phyloP scores from a whole-genome alignment of 2,113 vertebrate species.

The Chroicocephalus ridibundus region DNA sequence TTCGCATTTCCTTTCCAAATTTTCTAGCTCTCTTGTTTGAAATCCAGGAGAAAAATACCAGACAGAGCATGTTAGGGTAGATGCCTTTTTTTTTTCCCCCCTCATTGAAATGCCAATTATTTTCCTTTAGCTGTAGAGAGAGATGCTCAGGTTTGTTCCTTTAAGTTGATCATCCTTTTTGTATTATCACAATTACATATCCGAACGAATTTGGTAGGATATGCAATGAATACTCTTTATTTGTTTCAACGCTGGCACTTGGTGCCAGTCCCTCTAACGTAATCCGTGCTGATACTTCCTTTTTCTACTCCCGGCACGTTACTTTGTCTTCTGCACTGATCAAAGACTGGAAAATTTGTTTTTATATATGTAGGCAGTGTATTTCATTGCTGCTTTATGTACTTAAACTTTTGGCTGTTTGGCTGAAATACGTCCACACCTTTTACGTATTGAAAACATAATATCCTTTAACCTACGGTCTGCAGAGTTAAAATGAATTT shows the following conservation, averaged over 20 bases:
- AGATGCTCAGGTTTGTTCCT: not conserved
- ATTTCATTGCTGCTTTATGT: constrained; percentile 61
- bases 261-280: not conserved
- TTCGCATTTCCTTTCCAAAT: constrained; percentile 34
- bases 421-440: constrained; percentile 67
- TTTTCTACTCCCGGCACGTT: constrained; percentile 12
- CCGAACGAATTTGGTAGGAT: not conserved
- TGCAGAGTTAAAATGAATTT: constrained; percentile 74
- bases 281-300: not conserved
- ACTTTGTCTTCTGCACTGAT: constrained; percentile 55
- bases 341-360: constrained; percentile 60
- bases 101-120: not conserved
- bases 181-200: not conserved
- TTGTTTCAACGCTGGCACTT: not conserved
- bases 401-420: constrained; percentile 70
- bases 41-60: constrained; percentile 5
- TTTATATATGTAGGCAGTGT: constrained; percentile 32
- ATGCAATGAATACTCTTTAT: not conserved
- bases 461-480: constrained; percentile 72
- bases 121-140: not conserved
- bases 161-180: not conserved
- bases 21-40: not conserved
- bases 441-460: constrained; percentile 73
- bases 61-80: not conserved
- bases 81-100: not conserved